Percentiles rank a stretch among this genome's conserved stretches.
Conservation (phyloP, 2,888 invertebrate genomes). For the Drosophila lutescens region DNA sequence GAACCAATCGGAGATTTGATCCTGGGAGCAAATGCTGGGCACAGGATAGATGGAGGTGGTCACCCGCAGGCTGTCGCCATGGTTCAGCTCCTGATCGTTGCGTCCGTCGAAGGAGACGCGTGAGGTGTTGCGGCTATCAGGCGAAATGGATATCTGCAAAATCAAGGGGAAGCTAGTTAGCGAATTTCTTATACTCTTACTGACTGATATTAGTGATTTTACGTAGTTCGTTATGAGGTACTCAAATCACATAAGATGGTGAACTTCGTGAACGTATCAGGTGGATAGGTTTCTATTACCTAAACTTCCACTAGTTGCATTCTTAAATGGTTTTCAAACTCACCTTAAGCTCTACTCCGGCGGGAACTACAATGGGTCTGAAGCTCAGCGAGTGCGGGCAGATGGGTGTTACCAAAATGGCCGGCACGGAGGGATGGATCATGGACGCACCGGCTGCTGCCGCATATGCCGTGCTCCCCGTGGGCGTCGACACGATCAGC, state of each 20-base stretch:
- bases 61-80: slow-evolving; percentile 96
- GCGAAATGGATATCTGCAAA: slow-evolving; percentile 92
- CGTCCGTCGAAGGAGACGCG: slow-evolving; percentile 99
- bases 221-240: too few species aligned
- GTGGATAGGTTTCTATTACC: too few species aligned
- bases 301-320: too few species aligned
- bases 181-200: neutral
- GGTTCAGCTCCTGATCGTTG: slow-evolving; percentile 95
- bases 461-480: slow-evolving; percentile 97
- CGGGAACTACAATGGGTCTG: slow-evolving; percentile 98
- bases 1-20: slow-evolving; percentile 99
- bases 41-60: slow-evolving; percentile 98
- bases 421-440: slow-evolving; percentile 99
- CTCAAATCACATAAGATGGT: slow-evolving; percentile 85
- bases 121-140: slow-evolving; percentile 95
- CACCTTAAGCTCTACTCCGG: slow-evolving; percentile 97
- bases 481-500: slow-evolving; percentile 97
- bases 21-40: slow-evolving; percentile 97
- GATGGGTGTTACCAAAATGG: slow-evolving; percentile 98
- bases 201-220: neutral
- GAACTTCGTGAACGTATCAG: too few species aligned
- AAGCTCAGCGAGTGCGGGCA: slow-evolving; percentile 99
- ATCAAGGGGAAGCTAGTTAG: slow-evolving; percentile 86
- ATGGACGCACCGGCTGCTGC: slow-evolving; percentile 98
- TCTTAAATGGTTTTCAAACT: slow-evolving; percentile 1